These are phyloP conservation scores for Sinocyclocheilus anophthalmus DNA, from an alignment of 2,113 vertebrate species.

Conservation along the genomic window DNA sequence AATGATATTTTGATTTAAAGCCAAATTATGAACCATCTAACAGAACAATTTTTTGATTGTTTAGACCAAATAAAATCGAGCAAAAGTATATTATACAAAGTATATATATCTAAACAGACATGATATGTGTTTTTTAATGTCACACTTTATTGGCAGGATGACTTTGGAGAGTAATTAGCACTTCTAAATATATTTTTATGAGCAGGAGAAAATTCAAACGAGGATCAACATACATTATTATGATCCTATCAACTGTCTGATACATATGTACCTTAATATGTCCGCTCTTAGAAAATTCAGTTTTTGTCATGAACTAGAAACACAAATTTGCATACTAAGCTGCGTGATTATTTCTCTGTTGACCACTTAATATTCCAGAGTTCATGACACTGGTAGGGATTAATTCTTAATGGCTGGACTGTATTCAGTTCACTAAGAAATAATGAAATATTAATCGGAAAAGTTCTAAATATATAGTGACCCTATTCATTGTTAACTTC, in stretches of 20 bases:
- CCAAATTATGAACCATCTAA: neutral
- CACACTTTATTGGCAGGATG: neutral
- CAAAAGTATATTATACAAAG: neutral
- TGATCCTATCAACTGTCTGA: neutral
- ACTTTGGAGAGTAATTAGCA: neutral
- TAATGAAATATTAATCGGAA: slow-evolving; percentile 84
- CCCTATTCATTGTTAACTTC: slow-evolving; percentile 60
- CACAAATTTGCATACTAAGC: neutral
- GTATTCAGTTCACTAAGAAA: slow-evolving; percentile 72
- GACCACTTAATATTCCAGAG: slow-evolving; percentile 74
- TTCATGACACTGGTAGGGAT: slow-evolving; percentile 78
- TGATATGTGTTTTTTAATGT: neutral
- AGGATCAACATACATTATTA: neutral
- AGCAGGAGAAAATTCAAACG: neutral
- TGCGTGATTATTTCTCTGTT: slow-evolving; percentile 68
- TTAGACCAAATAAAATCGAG: neutral
- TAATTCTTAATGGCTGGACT: slow-evolving; percentile 83
- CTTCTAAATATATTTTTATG: neutral
- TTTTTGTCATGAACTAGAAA: neutral
- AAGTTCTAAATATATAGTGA: slow-evolving; percentile 75
- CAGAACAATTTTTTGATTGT: neutral
- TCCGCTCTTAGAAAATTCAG: neutral
- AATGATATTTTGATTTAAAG: neutral
- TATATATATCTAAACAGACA: neutral
- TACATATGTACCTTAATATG: neutral